Base-by-base conservation (phyloP, 1,140 invertebrate genomes). In the Penaeus chinensis region DNA sequence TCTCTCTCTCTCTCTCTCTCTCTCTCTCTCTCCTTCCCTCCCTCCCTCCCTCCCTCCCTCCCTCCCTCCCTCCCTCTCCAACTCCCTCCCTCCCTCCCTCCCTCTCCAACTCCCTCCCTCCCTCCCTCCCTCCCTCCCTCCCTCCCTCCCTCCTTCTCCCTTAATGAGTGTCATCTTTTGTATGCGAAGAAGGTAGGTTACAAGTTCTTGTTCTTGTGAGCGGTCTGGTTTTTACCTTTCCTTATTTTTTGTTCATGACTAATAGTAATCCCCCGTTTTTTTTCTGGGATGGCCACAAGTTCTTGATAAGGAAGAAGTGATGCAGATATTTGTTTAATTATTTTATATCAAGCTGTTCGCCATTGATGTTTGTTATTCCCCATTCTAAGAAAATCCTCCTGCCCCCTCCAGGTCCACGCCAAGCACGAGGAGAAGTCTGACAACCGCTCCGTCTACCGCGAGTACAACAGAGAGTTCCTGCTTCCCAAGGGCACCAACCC, bases 381-480 rank as follows among this genome's bases (percentile, higher is more conserved):
- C 10, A 3, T 8, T 54, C 47, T 3, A 47, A 32, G 32, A 32
- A 32, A 54, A 54, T 16, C 10, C 16, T 24, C 42, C 37, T 3
- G 18, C 22, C 42, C 24, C 42, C 60, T 10, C 66, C 93, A 98
- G 97, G 97, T 99, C 24, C 97, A 98, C 92, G 97, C 97, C 83
- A 98, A 98, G 93, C 97, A 99, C 92, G 97, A 99, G 93, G 97
- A 99, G 92, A 98, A 98, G 92, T 95, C 96, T 61, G 97, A 98
- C 92, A 97, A 96, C 91, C 97, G 97, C 93, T 97, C 96, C 37
- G 97, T 98, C 4, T 98, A 98, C 94, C 95, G 97, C 92, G 97
- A 99, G 92, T 99, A 98, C 94, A 98, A 98, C 92, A 94, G 97
- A 88, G 97, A 99, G 94, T 99, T 99, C 93, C 93, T 98, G 91